phyloP scores from a whole-genome alignment of 1,140 invertebrate species.

The Melanaphis sacchari region DNA sequence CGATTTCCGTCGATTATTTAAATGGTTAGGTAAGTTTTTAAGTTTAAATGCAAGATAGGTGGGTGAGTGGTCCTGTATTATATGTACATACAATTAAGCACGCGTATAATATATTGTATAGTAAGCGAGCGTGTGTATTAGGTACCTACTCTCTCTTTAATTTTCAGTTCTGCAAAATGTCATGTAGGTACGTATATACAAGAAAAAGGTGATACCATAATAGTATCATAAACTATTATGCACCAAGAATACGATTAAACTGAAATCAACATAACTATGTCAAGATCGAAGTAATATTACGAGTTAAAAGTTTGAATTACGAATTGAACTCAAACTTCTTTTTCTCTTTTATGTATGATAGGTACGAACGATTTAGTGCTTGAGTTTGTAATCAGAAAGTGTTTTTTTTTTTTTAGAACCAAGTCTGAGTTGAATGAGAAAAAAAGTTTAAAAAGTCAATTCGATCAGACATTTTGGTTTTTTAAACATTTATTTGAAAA shows the following conservation, averaged over 20 bases:
- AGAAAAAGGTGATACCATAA: not conserved
- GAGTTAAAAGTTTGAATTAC: too few relatives aligned
- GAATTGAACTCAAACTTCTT: too few relatives aligned
- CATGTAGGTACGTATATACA: not conserved
- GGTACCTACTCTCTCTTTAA: not conserved
- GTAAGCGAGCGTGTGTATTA: not conserved
- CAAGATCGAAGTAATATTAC: not conserved
- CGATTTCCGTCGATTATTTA: not conserved
- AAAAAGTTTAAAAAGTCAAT: not conserved
- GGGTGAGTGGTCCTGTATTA: not conserved
- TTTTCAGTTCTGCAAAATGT: not conserved
- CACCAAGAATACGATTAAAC: not conserved
- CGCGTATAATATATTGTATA: not conserved
- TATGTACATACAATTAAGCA: not conserved
- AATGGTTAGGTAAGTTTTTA: not conserved
- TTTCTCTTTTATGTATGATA: not conserved
- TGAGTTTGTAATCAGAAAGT: too few relatives aligned
- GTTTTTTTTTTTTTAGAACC: not conserved
- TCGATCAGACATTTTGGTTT: not conserved
- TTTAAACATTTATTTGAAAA: not conserved
- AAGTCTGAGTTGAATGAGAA: not conserved
- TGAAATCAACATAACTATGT: not conserved
- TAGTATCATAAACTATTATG: not conserved
- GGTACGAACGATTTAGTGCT: not conserved
- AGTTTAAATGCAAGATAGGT: not conserved